A percentile compares a stretch with the other conserved stretches of the same genome.
Evolutionary conservation across 2,888 invertebrate genomes (phyloP).

Genomic region (Oscheius sp.): DNA sequence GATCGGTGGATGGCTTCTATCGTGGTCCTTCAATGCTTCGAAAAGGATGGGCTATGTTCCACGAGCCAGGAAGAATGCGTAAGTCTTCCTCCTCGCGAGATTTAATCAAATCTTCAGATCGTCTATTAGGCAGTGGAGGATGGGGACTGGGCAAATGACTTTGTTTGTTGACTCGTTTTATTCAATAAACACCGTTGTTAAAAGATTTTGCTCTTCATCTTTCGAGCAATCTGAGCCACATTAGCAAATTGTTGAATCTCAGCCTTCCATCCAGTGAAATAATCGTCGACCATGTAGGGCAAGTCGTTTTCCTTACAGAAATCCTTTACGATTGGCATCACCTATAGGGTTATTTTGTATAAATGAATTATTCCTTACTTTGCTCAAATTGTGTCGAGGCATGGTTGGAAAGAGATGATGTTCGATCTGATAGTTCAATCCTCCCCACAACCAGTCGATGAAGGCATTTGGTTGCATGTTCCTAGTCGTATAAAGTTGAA

Average conservation of each 20-base stretch:
- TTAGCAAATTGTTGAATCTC: constrained; percentile 62
- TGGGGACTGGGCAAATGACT: constrained; percentile 9
- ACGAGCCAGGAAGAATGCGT: constrained; percentile 4
- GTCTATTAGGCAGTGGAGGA: neutral
- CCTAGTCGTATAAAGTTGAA: constrained; percentile 67
- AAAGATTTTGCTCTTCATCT: constrained; percentile 40
- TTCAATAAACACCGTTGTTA: constrained; percentile 19
- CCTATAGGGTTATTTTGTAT: constrained; percentile 31
- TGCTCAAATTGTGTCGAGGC: constrained; percentile 66
- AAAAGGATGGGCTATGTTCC: constrained; percentile 11
- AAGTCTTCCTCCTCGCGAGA: neutral
- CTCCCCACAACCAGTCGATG: constrained; percentile 69
- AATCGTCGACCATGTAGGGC: constrained; percentile 69
- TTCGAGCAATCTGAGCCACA: constrained; percentile 60
- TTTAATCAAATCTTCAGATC: neutral
- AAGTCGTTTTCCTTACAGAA: constrained; percentile 64
- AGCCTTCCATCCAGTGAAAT: constrained; percentile 65
- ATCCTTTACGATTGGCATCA: constrained; percentile 66
- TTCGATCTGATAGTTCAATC: constrained; percentile 68
- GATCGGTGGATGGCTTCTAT: no score
- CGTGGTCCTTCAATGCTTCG: no score
- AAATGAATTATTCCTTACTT: constrained; percentile 29
- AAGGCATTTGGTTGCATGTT: constrained; percentile 64
- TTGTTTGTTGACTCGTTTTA: neutral
- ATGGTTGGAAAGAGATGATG: constrained; percentile 68